phyloP scores from a whole-genome alignment of 2,113 vertebrate species.

The Terrapene triunguis region DNA sequence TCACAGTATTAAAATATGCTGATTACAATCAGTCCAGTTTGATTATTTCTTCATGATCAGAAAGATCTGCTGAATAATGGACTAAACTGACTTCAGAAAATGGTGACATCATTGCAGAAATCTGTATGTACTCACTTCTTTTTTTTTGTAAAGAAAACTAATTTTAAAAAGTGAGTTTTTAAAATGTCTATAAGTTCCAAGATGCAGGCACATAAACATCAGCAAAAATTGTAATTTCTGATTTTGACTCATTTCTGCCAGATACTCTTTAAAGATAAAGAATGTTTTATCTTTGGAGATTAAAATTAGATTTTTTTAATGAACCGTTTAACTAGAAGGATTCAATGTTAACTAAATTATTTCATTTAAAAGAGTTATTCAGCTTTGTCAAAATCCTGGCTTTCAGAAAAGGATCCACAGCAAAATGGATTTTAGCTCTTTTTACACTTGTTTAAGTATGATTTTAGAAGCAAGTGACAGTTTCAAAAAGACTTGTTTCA shows the following conservation, averaged over 20 bases:
- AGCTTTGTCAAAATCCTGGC: not conserved
- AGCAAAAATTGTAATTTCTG: not conserved
- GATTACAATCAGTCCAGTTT: conserved; percentile 40
- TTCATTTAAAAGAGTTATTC: not conserved
- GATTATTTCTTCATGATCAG: not conserved
- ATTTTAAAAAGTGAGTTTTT: not conserved
- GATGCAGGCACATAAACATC: not conserved
- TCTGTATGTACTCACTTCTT: not conserved
- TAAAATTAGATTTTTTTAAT: not conserved
- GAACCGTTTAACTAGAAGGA: not conserved
- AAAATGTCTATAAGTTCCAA: not conserved
- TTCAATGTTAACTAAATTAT: not conserved
- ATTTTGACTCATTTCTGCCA: not conserved
- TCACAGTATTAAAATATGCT: conserved; percentile 4
- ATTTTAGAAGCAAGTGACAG: not conserved
- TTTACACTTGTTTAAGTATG: not conserved
- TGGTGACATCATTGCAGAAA: not conserved
- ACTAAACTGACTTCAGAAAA: not conserved
- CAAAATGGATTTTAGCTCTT: not conserved
- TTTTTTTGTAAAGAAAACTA: not conserved
- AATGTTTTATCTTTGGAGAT: not conserved
- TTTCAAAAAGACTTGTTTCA: not conserved
- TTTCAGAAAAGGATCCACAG: not conserved
- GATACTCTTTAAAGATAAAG: not conserved
- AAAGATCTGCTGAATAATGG: conserved; percentile 24